These are phyloP conservation scores for Mamestra configurata DNA, from an alignment of 1,140 invertebrate species.

Conservation along the genomic window DNA sequence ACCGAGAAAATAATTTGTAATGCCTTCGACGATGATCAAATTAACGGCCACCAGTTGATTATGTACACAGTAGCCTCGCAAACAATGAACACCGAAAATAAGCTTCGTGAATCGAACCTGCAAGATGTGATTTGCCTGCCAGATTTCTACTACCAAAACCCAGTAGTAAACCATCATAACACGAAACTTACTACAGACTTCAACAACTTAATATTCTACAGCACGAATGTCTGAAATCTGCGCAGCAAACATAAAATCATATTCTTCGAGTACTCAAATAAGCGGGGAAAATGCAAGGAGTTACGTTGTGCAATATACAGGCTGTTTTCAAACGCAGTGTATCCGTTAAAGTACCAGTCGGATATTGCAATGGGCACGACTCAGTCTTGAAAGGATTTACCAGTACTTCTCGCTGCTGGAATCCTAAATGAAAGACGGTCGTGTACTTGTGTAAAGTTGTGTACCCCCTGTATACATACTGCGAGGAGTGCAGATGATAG, in stretches of 20 bases:
- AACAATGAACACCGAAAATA: no score
- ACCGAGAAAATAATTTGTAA: no score
- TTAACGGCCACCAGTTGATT: no score
- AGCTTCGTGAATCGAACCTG: no score
- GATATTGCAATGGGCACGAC: constrained; percentile 35
- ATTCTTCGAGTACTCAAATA: constrained; percentile 13
- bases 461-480: not conserved
- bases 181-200: not conserved
- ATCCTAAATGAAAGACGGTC: not conserved
- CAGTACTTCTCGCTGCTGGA: constrained; percentile 1
- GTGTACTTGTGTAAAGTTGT: not conserved
- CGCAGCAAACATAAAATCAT: constrained; percentile 37
- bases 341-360: constrained; percentile 2
- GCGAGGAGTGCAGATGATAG: not conserved
- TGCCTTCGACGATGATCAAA: no score
- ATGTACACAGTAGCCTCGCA: no score
- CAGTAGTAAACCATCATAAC: not conserved
- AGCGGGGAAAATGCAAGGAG: constrained; percentile 14
- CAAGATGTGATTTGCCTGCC: no score
- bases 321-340: constrained; percentile 7
- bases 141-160: not conserved
- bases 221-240: constrained; percentile 6
- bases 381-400: constrained; percentile 35
- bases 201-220: constrained; percentile 27
- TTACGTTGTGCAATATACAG: constrained; percentile 9